These are phyloP conservation scores for Caenorhabditis briggsae DNA, from an alignment of 1,140 invertebrate species.

Conservation along the genomic window DNA sequence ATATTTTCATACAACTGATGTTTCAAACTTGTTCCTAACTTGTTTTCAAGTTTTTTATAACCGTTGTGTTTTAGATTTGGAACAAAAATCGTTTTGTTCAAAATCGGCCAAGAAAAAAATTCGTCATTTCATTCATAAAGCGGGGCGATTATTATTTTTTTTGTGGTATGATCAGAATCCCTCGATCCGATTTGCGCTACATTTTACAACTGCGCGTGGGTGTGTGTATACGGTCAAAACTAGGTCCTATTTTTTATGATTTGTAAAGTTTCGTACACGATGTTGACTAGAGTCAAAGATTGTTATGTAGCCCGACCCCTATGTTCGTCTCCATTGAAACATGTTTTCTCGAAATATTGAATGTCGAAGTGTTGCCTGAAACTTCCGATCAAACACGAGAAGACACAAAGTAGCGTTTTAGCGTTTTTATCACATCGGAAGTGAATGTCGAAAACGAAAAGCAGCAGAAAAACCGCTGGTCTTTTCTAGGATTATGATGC, in stretches of 20 bases:
- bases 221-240: conserved; percentile 36
- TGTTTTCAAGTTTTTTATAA: conserved; percentile 10
- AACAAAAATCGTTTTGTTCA: conserved; percentile 39
- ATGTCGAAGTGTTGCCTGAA: background rate
- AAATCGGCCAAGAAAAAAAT: background rate
- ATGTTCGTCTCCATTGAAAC: background rate
- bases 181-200: conserved; percentile 16
- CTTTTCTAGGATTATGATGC: conserved; percentile 15
- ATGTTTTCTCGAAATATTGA: too few species aligned
- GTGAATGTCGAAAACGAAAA: background rate
- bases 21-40: background rate
- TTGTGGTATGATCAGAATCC: conserved; percentile 43
- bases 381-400: background rate
- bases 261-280: conserved; percentile 3
- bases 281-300: conserved; percentile 1
- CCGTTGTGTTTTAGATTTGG: conserved; percentile 13
- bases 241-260: conserved; percentile 20
- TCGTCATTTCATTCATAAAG: conserved; percentile 38
- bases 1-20: too few species aligned
- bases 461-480: background rate
- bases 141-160: background rate
- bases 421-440: conserved; percentile 20
- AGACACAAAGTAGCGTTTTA: conserved; percentile 6
- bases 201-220: background rate
- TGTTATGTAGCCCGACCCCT: background rate